phyloP scores from a whole-genome alignment of 2,113 vertebrate species.

The Progne subis region DNA sequence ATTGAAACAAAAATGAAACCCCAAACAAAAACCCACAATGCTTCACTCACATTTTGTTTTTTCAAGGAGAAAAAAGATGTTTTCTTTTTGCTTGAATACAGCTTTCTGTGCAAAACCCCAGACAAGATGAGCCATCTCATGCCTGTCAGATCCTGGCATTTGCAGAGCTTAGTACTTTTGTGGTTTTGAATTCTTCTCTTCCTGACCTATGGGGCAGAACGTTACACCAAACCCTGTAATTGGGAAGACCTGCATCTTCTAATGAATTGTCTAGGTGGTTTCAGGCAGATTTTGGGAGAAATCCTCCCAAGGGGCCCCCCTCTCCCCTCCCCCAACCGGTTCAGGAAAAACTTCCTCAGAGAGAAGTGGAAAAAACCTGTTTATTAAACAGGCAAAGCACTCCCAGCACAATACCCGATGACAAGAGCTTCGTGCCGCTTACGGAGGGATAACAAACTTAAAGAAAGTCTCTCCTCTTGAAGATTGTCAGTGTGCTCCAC shows the following conservation, averaged over 20 bases:
- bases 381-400: too few species aligned
- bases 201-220: neutral
- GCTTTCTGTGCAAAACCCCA: neutral
- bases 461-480: too few species aligned
- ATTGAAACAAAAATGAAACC: neutral
- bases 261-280: neutral
- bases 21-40: neutral
- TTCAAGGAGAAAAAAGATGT: neutral
- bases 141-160: neutral
- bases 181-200: neutral
- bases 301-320: too few species aligned
- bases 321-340: too few species aligned
- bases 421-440: too few species aligned
- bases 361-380: too few species aligned
- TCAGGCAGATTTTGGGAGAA: too few species aligned
- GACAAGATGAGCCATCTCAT: accelerated
- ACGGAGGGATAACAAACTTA: too few species aligned
- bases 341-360: too few species aligned
- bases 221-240: neutral
- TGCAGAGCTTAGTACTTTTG: neutral
- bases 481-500: too few species aligned
- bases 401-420: too few species aligned
- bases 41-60: neutral
- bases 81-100: neutral
- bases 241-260: neutral